Base-by-base conservation (phyloP, 2,888 invertebrate species). In the Tetropium fuscum region DNA sequence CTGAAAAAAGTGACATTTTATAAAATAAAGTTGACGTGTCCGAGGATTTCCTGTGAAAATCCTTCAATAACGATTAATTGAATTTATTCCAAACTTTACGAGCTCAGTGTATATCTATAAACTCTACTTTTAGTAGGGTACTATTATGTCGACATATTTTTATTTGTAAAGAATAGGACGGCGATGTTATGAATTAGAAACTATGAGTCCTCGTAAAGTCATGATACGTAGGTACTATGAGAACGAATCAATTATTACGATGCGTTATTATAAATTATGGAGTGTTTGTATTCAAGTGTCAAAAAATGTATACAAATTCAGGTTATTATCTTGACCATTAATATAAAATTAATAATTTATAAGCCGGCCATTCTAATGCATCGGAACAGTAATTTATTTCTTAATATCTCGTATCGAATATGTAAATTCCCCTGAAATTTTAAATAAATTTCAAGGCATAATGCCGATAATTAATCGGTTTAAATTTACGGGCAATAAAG, bases 361-460 rank as follows among this genome's bases (percentile, higher is more conserved):
- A 47, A 47, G 32, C 16, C 8, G 16, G 32, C 30, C 30, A 48
- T 34, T 20, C 16, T 36, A 34, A 48, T 6, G 11, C n/a, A 41
- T 19, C 5, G 20, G 45, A 48, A 34, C 27, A 27, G 22, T 48
- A 48, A 48, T 48, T 36, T 38, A 49, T 51, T 51, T 51, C 49
- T 40, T 51, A 20, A 40, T 51, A 25, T 7, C 10, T 27, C 25
- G 2, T 38, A 27, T 22, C 13, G 8, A 8, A 48, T 48, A 48
- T 48, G 48, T 48, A 36, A 48, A 51, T 51, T 48, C 20, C 36
- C 25, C n/a, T 8, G 49, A 49, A 49, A 38, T 13, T 40, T 40
- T 38, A 11, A 40, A 51, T 38, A 51, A 16, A 18, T 51, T 25
- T 34, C 16, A 44, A 19, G 41, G 41, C 22, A 13, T 41, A 22